Evolutionary conservation across 2,113 vertebrate species (phyloP), one percentile per base, ranked within the genome.

Genomic region (Coptodon rendalli): DNA sequence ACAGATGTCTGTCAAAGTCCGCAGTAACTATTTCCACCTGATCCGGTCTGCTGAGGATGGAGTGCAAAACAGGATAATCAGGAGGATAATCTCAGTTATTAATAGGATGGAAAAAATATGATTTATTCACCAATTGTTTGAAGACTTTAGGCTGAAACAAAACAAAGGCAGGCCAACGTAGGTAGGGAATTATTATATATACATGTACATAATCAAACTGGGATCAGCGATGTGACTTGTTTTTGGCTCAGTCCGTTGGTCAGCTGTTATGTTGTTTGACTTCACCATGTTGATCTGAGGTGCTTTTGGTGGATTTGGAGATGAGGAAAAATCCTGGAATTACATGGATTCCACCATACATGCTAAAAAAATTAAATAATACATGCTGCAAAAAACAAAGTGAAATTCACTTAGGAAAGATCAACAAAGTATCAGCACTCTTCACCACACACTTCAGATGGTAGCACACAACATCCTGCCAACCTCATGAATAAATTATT

Each of bases 401-500:
- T 59, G 83, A 63, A 80, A 76, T 50, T 61, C 71, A 57, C 83
- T 82, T 36, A 16, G 52, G 45, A 52, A 48, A 57, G 76, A 81
- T 78, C 73, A 78, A 78, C 73, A 78, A 78, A 56, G 68, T n/a
- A 79, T 13, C 59, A 19, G 45, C 61, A 24, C 36, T 54, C 57
- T 50, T 87, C 43, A 29, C 6, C 84, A 63, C 78, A 89, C 79
- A 87, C 89, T 83, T 93, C 92, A 92, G 92, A 90, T 84, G 91
- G 82, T 17, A 9, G 56, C 76, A 54, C 59, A 68, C 86, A 2
- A 29, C 84, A 34, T 86, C 80, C 87, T 89, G 84, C 89, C 89
- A 89, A 86, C 79, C 84, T 86, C 63, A 90, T 89, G 87, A 93
- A 91, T 93, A 88, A 88, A 93, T 89, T 11, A 92, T 48, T 86